Evolutionary conservation across 2,797 vertebrate species (phyloP).

Genomic region (Discoglossus pictus): DNA sequence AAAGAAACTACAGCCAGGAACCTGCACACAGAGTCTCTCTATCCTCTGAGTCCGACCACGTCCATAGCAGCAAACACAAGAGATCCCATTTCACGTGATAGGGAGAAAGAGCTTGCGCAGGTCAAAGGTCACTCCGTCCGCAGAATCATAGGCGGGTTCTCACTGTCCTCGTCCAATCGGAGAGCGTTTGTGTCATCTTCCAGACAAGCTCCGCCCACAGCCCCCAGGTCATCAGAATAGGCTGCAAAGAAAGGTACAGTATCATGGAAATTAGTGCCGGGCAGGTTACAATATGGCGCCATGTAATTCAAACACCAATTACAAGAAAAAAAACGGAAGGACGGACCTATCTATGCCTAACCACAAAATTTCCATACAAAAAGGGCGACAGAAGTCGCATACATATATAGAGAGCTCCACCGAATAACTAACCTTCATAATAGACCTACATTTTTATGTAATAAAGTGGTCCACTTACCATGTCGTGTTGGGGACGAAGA

Average conservation of each 20-base stretch:
- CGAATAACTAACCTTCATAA: too few relatives aligned
- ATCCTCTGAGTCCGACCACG: slow-evolving; percentile 71
- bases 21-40: slow-evolving; percentile 48
- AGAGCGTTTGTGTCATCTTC: slow-evolving; percentile 88
- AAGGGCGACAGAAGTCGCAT: too few relatives aligned
- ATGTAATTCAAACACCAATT: too few relatives aligned
- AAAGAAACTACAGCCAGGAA: slow-evolving; percentile 73
- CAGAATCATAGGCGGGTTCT: slow-evolving; percentile 94
- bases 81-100: slow-evolving; percentile 67
- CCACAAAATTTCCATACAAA: too few relatives aligned
- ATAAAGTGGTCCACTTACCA: slow-evolving; percentile 63
- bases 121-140: slow-evolving; percentile 85
- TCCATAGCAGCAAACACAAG: slow-evolving; percentile 85
- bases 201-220: slow-evolving; percentile 84
- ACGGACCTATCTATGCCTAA: too few relatives aligned
- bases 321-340: too few relatives aligned
- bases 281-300: too few relatives aligned
- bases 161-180: slow-evolving; percentile 90
- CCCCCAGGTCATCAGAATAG: slow-evolving; percentile 91
- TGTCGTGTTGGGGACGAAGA: slow-evolving; percentile 74
- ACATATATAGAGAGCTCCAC: too few relatives aligned
- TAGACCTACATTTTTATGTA: too few relatives aligned
- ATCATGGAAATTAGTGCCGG: too few relatives aligned
- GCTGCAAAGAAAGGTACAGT: slow-evolving; percentile 73
- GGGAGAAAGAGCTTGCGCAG: slow-evolving; percentile 57